Conservation (phyloP, 2,113 vertebrate species). For the Progne subis region DNA sequence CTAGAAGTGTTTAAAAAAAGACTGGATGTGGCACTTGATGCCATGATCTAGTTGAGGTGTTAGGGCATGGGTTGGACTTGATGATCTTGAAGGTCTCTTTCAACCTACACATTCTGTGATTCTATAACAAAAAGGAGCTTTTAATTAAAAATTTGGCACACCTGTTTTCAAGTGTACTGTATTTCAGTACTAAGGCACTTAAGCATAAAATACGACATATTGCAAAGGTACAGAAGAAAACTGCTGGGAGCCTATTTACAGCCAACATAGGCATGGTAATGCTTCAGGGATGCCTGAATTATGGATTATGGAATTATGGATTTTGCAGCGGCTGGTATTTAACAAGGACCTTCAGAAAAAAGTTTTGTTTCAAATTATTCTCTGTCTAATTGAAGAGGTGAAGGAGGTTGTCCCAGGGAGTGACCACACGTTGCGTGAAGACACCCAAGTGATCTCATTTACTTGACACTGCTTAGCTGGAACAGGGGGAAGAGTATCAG, state of each 20-base stretch:
- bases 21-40: no score
- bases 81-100: no score
- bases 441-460: neutral
- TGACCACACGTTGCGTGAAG: neutral
- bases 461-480: neutral
- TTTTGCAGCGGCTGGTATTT: neutral
- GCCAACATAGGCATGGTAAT: neutral
- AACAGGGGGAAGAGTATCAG: neutral
- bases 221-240: neutral
- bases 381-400: neutral
- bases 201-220: fast-evolving
- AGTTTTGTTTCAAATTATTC: neutral
- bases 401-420: neutral
- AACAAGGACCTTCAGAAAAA: neutral
- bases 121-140: neutral
- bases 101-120: no score
- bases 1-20: no score
- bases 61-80: no score
- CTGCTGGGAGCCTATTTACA: neutral
- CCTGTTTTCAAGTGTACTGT: neutral
- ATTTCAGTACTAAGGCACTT: neutral
- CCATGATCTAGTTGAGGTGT: no score
- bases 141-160: neutral
- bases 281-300: neutral
- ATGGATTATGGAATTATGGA: fast-evolving